Evolutionary conservation across 2,888 invertebrate genomes (phyloP), one percentile per base, ranked within the genome.

Genomic region (Agrochola lota): DNA sequence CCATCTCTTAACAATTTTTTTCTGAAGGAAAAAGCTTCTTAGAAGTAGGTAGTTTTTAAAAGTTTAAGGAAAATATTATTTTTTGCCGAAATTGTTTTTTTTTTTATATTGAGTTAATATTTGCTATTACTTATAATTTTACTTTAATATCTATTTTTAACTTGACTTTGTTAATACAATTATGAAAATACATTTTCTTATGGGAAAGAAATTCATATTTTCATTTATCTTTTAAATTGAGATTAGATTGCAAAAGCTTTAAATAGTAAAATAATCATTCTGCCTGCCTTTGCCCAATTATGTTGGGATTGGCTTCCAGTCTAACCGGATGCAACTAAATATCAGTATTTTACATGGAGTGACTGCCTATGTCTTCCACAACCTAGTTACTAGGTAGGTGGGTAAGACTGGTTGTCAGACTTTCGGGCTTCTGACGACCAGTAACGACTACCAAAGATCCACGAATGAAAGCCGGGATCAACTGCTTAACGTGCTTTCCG

Each of bases 1-100:
- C 46, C 64, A 80, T 46, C 43, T 64, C 43, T 52, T 55, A 35
- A 83, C 40, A 64, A 49, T 20, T 83, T 78, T 67, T 80, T 80
- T 59, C 43, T 43, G 5, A 35, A 55, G 15, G 15, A 64, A 55
- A 43, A 59, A 69, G 40, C 52, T 68, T 66, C 66, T 80, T 84
- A 70, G 84, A 78, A 46, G 52, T 78, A 59, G 52, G 52, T 78
- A 59, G 52, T 80, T 64, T 76, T 43, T 59, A 46, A 59, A 83
- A 80, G 59, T 60, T 78, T 20, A 67, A 40, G 17, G 17, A 6
- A 64, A 64, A 70, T 66, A 68, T 60, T 63, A 2, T 20, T 64
- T 66, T 59, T 69, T 59, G 4, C 23, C 20, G 9, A 77, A 63
- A 35, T 43, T 57, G n/a, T 60, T 52, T 3, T 46, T 55, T 76